These are phyloP conservation scores for Theristicus caerulescens DNA, from an alignment of 2,113 vertebrate genomes.

Conservation along the genomic window DNA sequence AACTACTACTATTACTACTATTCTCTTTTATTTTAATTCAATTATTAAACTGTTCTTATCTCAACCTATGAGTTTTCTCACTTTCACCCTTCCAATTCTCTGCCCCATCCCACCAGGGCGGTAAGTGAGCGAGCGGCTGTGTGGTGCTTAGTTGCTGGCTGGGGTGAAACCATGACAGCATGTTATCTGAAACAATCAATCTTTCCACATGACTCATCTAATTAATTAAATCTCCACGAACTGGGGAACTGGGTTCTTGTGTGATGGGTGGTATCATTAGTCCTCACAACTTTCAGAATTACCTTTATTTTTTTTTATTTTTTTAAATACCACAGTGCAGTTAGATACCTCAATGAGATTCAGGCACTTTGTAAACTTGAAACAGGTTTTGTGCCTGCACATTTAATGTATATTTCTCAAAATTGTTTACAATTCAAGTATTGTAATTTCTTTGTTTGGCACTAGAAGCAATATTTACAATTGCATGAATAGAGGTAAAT, in stretches of 20 bases:
- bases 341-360: not conserved
- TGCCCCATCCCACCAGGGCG: too few species aligned
- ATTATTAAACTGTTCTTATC: too few species aligned
- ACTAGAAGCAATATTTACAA: not conserved
- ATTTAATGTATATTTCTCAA: not conserved
- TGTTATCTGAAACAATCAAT: not conserved
- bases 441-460: not conserved
- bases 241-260: not conserved
- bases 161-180: too few species aligned
- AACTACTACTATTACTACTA: too few species aligned
- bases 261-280: not conserved
- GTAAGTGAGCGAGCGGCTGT: too few species aligned
- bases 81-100: too few species aligned
- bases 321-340: not conserved
- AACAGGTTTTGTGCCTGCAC: not conserved
- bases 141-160: too few species aligned
- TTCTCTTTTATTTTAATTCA: too few species aligned
- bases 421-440: not conserved
- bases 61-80: too few species aligned
- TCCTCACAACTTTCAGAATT: not conserved
- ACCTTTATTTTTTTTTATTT: not conserved
- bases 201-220: not conserved
- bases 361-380: not conserved
- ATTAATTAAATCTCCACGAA: not conserved
- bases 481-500: not conserved